These are phyloP conservation scores for Drosophila pectinifera DNA, from an alignment of 1,140 invertebrate genomes.

Conservation along the genomic window DNA sequence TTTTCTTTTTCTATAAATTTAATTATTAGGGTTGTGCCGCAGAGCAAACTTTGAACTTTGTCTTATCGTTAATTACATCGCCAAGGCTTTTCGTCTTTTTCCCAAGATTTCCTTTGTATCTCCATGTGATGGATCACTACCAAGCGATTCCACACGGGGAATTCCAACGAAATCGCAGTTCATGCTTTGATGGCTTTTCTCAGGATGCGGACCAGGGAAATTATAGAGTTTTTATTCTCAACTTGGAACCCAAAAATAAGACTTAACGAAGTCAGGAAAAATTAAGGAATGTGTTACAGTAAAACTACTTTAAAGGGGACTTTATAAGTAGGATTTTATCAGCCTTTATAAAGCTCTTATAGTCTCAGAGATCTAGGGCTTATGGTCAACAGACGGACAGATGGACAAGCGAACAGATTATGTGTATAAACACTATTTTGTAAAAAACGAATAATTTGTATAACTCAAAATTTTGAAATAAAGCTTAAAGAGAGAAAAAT, in stretches of 20 bases:
- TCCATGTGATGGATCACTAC: conserved; percentile 61
- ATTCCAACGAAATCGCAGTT: conserved; percentile 73
- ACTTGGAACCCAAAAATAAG: neutral
- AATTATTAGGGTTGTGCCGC: conserved; percentile 59
- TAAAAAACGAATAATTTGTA: too few relatives aligned
- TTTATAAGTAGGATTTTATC: neutral
- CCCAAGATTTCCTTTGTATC: conserved; percentile 60
- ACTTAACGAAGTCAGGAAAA: neutral
- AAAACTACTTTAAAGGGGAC: neutral
- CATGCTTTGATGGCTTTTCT: conserved; percentile 71
- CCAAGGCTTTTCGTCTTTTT: conserved; percentile 75
- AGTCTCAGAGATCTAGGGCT: too few relatives aligned
- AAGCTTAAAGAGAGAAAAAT: too few relatives aligned
- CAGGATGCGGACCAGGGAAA: conserved; percentile 53
- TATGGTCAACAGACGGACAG: too few relatives aligned
- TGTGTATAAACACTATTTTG: neutral
- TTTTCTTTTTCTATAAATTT: conserved; percentile 67
- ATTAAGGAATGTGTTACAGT: neutral
- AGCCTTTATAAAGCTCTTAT: too few relatives aligned
- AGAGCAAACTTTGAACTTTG: conserved; percentile 58
- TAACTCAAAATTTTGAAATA: too few relatives aligned
- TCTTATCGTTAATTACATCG: conserved; percentile 77
- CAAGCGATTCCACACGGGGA: conserved; percentile 27
- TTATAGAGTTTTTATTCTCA: conserved; percentile 54
- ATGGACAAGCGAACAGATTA: too few relatives aligned